A percentile compares a stretch with the other conserved stretches of the same genome.
Evolutionary conservation across 2,113 vertebrate species (phyloP).

Genomic region (Bungarus multicinctus): DNA sequence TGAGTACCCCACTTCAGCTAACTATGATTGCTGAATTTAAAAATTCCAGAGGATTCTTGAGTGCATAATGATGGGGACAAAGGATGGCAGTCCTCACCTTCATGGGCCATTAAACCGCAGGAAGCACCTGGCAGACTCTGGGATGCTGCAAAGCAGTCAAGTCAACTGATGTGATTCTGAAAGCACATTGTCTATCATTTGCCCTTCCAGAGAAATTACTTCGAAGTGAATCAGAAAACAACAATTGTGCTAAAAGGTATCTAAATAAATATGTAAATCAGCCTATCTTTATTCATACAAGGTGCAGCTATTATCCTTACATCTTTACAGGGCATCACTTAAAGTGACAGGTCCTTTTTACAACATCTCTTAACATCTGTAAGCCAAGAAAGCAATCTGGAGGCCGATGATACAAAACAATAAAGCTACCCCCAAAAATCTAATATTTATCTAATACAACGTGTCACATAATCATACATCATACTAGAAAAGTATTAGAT

Average conservation of each 20-base stretch:
- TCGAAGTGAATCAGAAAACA: background rate
- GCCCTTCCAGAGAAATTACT: background rate
- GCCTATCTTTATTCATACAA: background rate
- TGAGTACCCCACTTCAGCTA: background rate
- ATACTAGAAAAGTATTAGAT: background rate
- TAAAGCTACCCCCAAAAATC: background rate
- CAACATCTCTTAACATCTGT: background rate
- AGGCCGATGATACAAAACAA: background rate
- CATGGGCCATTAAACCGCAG: background rate
- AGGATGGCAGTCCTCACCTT: background rate
- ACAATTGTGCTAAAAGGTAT: background rate
- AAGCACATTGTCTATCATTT: background rate
- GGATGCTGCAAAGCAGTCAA: background rate
- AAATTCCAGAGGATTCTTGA: background rate
- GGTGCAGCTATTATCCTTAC: background rate
- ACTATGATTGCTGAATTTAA: background rate
- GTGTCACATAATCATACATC: background rate
- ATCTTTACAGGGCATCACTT: background rate
- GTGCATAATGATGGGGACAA: background rate
- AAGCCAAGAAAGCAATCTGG: background rate
- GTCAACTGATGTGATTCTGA: background rate
- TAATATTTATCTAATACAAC: background rate
- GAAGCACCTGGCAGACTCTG: background rate
- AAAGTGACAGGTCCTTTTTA: background rate
- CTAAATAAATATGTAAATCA: constrained; percentile 12